Conservation (phyloP, 2,113 vertebrate species). For the Hydrolagus affinis region DNA sequence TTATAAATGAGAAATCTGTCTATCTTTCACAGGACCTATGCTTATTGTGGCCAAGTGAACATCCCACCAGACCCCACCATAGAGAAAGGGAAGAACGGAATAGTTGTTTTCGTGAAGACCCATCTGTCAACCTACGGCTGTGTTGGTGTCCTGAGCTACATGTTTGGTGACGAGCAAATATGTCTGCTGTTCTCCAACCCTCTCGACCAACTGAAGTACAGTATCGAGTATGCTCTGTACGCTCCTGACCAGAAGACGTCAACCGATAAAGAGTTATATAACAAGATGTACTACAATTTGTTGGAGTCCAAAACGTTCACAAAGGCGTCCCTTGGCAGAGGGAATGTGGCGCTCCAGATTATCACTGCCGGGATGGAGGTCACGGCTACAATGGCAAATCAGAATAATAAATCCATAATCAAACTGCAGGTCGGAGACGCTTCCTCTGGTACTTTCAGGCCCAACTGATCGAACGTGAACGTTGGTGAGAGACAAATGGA, state of each 20-base stretch:
- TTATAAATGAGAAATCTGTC: no score
- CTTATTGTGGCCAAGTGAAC: not conserved
- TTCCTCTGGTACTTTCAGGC: no score
- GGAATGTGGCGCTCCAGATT: not conserved
- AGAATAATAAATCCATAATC: no score
- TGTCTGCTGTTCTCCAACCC: constrained; percentile 17
- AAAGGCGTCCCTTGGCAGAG: not conserved
- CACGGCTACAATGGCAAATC: constrained; percentile 6
- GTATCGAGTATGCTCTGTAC: not conserved
- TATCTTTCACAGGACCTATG: constrained; percentile 18
- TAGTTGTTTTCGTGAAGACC: not conserved
- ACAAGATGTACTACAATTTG: not conserved
- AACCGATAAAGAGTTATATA: not conserved
- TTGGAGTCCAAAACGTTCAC: not conserved
- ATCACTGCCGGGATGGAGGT: not conserved
- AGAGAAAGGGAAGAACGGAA: not conserved
- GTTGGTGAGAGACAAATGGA: no score
- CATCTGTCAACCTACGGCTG: not conserved
- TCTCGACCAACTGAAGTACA: not conserved
- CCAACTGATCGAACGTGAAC: no score
- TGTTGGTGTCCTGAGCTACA: not conserved
- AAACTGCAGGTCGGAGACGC: no score
- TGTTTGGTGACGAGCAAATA: not conserved
- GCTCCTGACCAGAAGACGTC: not conserved
- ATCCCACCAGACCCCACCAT: not conserved